These are phyloP conservation scores for Chionoecetes opilio DNA, from an alignment of 1,140 invertebrate species.

Conservation along the genomic window DNA sequence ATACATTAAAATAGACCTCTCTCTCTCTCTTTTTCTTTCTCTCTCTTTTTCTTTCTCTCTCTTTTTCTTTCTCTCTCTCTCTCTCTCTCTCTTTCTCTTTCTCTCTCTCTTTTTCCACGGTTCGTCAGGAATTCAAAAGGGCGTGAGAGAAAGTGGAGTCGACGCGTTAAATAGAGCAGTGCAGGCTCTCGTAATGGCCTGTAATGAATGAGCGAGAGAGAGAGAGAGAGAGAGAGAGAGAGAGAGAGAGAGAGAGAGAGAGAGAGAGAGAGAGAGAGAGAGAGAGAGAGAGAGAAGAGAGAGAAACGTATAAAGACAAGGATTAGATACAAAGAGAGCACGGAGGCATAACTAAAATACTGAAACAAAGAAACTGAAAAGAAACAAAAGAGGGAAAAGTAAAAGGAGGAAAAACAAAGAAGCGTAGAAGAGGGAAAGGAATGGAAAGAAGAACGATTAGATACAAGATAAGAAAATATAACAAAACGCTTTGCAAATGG, in stretches of 20 bases:
- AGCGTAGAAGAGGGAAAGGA: background rate
- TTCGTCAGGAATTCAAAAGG: background rate
- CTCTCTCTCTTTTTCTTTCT: no score
- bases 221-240: background rate
- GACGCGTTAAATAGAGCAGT: conserved; percentile 16
- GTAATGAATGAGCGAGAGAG: background rate
- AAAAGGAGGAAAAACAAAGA: background rate
- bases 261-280: conserved; percentile 35
- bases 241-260: background rate
- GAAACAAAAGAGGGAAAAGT: background rate
- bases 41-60: no score
- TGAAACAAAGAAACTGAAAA: background rate
- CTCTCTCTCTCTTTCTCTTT: conserved; percentile 46
- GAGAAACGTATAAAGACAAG: no score
- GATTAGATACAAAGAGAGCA: no score
- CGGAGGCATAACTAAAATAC: no score
- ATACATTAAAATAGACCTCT: no score
- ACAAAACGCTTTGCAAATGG: no score
- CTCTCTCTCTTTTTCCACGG: conserved; percentile 43
- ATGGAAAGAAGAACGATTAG: background rate
- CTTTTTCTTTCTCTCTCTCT: background rate
- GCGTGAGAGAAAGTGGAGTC: background rate
- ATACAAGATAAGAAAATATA: no score
- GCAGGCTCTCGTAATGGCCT: background rate
- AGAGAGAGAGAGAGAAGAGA: background rate